A percentile compares a stretch with the other conserved stretches of the same genome.
phyloP scores from a whole-genome alignment of 2,797 vertebrate species.

The Eulemur coronatus region DNA sequence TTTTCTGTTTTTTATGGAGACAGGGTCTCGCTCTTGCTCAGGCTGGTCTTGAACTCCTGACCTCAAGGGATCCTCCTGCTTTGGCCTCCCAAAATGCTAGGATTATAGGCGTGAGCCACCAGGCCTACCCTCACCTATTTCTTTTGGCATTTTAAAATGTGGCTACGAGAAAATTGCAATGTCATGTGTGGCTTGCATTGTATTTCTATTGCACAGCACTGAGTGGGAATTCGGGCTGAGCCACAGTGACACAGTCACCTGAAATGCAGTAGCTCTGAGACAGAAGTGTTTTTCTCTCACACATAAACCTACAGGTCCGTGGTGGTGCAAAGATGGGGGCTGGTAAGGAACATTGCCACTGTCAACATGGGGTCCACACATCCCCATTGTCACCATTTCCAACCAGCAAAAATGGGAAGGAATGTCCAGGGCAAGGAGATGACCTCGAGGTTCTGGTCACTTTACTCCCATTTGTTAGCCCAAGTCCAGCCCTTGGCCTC shows the following conservation, averaged over 20 bases:
- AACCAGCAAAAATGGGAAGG: not conserved
- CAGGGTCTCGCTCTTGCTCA: not conserved
- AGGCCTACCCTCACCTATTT: not conserved
- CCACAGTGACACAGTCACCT: no score
- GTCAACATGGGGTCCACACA: not conserved
- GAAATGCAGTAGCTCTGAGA: not conserved
- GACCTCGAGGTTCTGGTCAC: rapidly evolving
- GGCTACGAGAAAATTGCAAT: not conserved
- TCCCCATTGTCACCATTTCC: not conserved
- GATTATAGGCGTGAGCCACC: not conserved
- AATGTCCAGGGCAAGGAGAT: no score
- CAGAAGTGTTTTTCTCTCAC: not conserved
- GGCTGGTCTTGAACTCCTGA: not conserved
- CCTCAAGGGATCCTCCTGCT: not conserved
- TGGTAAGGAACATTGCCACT: rapidly evolving
- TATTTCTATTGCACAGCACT: not conserved
- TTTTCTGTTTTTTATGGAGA: not conserved
- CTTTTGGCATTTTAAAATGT: not conserved
- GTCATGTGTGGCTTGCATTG: not conserved
- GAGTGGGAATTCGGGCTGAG: not conserved
- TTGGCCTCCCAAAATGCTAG: not conserved
- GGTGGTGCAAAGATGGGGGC: rapidly evolving
- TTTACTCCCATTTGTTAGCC: not conserved
- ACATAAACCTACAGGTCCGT: not conserved
- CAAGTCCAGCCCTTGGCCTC: not conserved